Conservation (phyloP, 2,888 invertebrate species). For the Choreutis nemorana region DNA sequence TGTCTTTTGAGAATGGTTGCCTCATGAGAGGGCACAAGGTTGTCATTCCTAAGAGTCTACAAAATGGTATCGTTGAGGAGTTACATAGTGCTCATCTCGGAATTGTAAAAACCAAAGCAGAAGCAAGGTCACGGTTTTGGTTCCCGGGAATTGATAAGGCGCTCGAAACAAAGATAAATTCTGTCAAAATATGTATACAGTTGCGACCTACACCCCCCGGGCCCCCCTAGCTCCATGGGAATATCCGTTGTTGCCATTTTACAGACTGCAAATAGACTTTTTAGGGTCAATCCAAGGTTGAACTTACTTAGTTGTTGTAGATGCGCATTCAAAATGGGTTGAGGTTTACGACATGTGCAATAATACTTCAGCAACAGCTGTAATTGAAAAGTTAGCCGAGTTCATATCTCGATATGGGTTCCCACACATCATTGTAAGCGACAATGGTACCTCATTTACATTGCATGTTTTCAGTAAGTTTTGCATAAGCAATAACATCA, state of each 20-base stretch:
- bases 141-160: conserved; percentile 13
- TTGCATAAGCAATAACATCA: conserved; percentile 14
- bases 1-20: conserved; percentile 3
- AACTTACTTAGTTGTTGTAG: conserved; percentile 9
- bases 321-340: conserved; percentile 13
- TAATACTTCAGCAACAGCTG: conserved; percentile 6
- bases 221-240: conserved; percentile 7
- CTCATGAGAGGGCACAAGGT: conserved; percentile 9
- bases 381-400: conserved; percentile 14
- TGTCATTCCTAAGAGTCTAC: conserved; percentile 6
- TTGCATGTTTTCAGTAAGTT: conserved; percentile 13
- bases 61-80: conserved; percentile 2
- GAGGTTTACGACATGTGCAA: conserved; percentile 9
- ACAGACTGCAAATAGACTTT: conserved; percentile 13
- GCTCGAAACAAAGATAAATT: conserved; percentile 8
- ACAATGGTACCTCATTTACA: conserved; percentile 15
- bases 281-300: conserved; percentile 8
- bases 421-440: conserved; percentile 13
- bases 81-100: conserved; percentile 8
- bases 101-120: conserved; percentile 12
- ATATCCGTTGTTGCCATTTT: conserved; percentile 6
- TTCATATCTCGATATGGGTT: conserved; percentile 15
- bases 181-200: conserved; percentile 9
- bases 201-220: conserved; percentile 7
- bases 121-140: conserved; percentile 13